Percentiles rank a stretch among this genome's conserved stretches.
Conservation (phyloP, 2,113 vertebrate genomes). For the Mobula hypostoma region DNA sequence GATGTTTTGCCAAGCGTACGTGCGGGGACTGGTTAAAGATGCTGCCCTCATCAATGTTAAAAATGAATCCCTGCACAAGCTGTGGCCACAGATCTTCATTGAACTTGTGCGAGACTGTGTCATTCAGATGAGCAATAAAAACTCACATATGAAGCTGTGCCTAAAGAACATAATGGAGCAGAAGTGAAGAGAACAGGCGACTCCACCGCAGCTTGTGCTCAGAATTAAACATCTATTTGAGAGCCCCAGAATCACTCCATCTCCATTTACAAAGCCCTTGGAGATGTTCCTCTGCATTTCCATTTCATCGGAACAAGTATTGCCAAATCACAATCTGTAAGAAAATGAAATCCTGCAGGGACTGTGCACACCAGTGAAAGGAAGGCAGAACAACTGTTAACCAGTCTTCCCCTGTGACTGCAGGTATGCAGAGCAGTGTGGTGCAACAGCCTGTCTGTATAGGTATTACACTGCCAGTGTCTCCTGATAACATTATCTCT, state of each 20-base stretch:
- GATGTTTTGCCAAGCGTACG: conserved; percentile 67
- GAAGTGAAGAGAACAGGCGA: conserved; percentile 44
- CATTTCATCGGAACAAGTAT: neutral
- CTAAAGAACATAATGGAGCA: conserved; percentile 67
- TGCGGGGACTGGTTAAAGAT: conserved; percentile 71
- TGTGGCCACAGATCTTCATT: conserved; percentile 92
- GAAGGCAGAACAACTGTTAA: neutral
- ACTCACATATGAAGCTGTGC: conserved; percentile 73
- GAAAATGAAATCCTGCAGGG: neutral
- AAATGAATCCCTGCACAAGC: conserved; percentile 78
- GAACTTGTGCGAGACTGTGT: conserved; percentile 88
- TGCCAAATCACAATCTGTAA: neutral
- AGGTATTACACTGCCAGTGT: neutral
- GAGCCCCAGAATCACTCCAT: conserved; percentile 14
- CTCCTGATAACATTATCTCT: neutral
- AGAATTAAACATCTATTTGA: neutral
- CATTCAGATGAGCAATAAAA: conserved; percentile 75
- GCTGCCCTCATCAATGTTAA: conserved; percentile 81
- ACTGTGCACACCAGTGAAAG: neutral
- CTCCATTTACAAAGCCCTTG: neutral
- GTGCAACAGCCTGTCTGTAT: neutral
- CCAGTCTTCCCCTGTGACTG: neutral
- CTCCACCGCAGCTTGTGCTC: neutral
- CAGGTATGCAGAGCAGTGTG: neutral
- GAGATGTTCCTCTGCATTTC: neutral